Evolutionary conservation across 2,888 invertebrate species (phyloP), one percentile per base, ranked within the genome.

Genomic region (Amorpha juglandis): DNA sequence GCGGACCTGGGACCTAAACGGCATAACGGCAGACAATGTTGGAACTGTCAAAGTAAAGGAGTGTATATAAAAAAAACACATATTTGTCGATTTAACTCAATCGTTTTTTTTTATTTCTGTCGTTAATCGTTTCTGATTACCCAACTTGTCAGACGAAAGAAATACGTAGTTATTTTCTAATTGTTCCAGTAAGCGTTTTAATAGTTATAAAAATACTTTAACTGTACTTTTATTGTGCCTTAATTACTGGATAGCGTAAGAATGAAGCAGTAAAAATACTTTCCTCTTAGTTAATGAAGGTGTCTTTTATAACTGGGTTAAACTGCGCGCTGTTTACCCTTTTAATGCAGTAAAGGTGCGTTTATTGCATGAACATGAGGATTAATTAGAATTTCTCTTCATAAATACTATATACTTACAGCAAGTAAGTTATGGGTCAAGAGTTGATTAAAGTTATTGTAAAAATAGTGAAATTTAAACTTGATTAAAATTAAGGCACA

Each of bases 241-340:
- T 55, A 48, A 62, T 62, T 62, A 64, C 63, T 58, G 42, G 58
- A 42, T 16, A 42, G 38, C 21, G 58, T 58, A 58, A 58, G 58
- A 58, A 19, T 58, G 58, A 6, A 58, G 42, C 42, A 58, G 38
- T 58, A 58, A 58, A 53, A 42, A 58, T 58, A 58, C 19, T 58
- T 58, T 58, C 42, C 16, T 58, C 58, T 58, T n/a, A 14, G 53
- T 53, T 58, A 58, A 58, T 42, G 58, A 42, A 42, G 9, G 42
- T 19, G 19, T 19, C 42, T 19, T 58, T 58, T 58, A 16, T 42
- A 58, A 58, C 58, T 58, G 42, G 58, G 58, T 58, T 58, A 42
- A 6, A 42, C 42, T 38, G 19, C 38, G 19, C 19, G 19, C 58
- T 58, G 58, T 58, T 58, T 58, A 42, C 19, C 42, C 19, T 38